Evolutionary conservation across 2,113 vertebrate species (phyloP).

Genomic region (Lepus europaeus): DNA sequence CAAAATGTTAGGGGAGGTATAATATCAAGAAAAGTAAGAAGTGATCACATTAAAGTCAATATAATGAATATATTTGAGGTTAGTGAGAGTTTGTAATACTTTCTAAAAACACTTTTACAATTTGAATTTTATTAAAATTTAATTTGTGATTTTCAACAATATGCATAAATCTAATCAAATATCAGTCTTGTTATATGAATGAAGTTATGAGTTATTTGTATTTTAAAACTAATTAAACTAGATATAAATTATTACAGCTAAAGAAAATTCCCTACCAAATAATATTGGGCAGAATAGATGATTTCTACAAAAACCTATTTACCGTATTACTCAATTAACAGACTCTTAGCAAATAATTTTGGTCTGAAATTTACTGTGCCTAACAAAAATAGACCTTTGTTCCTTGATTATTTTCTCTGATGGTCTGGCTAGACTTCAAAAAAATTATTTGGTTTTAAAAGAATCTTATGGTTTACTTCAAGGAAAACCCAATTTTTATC

Average conservation of each 20-base stretch:
- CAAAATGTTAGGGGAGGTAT: background rate
- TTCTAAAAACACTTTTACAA: background rate
- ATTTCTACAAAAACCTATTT: background rate
- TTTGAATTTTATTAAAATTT: background rate
- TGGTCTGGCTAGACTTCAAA: constrained; percentile 12
- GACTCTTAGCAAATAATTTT: background rate
- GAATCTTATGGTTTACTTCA: background rate
- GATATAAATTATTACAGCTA: background rate
- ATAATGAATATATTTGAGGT: background rate
- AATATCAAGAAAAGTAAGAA: background rate
- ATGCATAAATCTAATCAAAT: background rate
- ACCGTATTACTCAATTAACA: constrained; percentile 21
- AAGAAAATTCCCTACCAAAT: background rate
- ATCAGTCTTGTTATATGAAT: background rate
- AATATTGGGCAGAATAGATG: background rate
- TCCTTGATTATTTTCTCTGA: background rate
- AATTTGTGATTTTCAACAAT: background rate
- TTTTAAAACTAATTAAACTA: constrained; percentile 9
- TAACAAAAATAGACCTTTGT: background rate
- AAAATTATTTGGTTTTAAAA: background rate
- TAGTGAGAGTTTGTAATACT: background rate
- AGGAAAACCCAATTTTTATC: background rate
- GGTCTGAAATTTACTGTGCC: constrained; percentile 9
- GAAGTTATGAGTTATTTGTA: background rate
- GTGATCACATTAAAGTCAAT: background rate